Base-by-base conservation (phyloP, 1,140 invertebrate genomes). In the Theocolax elegans region DNA sequence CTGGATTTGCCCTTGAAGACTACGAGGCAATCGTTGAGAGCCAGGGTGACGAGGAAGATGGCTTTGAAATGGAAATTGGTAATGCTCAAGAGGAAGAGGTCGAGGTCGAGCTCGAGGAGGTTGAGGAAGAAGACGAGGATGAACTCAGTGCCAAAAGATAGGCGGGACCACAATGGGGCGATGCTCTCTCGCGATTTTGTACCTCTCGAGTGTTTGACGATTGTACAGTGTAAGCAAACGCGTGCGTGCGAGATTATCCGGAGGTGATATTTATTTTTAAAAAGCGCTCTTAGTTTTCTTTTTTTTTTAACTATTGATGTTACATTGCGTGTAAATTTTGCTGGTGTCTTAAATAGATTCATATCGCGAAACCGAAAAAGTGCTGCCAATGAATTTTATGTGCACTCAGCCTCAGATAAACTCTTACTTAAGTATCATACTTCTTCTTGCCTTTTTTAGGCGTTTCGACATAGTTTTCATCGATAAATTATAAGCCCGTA, bases 131-230 rank as follows among this genome's bases (percentile, higher is more conserved):
- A 2, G 42, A 46, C 19, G 29, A 59, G 17, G 25, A 19, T 2
- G 29, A 58, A 59, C 71, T 64, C 49, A 76, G 77, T 79, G 79
- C 79, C 79, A 82, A 80, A 79, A 79, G 77, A 71, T 77, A 78
- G 64, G 31, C 56, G 75, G 74, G 78, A 78, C 76, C 76, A 78
- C 54, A 27, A 66, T 35, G 29, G 62, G 19, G 60, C 62, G 67
- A 72, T 58, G 68, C 63, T 69, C 58, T 63, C 31, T 70, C 27
- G 64, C 54, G 60, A 70, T 63, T 70, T 70, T 70, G 62, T 71
- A 71, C 68, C 62, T 65, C 31, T 65, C 64, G 46, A n/a, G 31
- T n/a, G 35, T 64, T 7, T 35, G 21, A 29, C 23, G 48, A 21
- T 64, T 70, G 59, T 70, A 64, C 68, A 58, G 51, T 65, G 53